These are phyloP conservation scores for Apodemia mormo DNA, from an alignment of 2,888 invertebrate species.

Conservation along the genomic window DNA sequence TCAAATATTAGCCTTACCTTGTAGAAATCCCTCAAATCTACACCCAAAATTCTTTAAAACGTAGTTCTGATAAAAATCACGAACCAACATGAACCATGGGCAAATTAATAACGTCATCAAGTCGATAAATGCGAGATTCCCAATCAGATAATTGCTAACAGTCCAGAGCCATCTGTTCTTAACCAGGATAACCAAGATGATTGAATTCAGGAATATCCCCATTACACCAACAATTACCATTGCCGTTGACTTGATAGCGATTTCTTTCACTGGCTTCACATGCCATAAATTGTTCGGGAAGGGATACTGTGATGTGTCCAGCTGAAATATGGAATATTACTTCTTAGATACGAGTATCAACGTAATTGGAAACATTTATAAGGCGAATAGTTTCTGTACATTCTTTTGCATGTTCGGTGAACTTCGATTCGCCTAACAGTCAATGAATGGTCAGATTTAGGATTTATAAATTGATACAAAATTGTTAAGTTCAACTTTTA, in stretches of 20 bases:
- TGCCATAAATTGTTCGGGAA: slow-evolving; percentile 87
- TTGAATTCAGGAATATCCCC: slow-evolving; percentile 85
- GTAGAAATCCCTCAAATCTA: slow-evolving; percentile 88
- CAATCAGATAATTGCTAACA: slow-evolving; percentile 87
- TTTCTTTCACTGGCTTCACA: slow-evolving; percentile 80
- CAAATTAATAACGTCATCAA: slow-evolving; percentile 84
- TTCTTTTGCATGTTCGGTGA: no score
- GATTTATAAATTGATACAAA: no score
- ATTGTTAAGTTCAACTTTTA: no score
- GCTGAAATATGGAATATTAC: slow-evolving; percentile 46
- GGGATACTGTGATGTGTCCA: slow-evolving; percentile 62
- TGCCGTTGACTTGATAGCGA: slow-evolving; percentile 81
- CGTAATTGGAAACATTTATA: no score
- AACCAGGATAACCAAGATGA: slow-evolving; percentile 84
- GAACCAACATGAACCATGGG: slow-evolving; percentile 88
- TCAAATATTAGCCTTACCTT: slow-evolving; percentile 70
- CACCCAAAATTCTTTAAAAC: slow-evolving; percentile 88
- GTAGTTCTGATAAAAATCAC: slow-evolving; percentile 90
- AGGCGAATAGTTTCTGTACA: no score
- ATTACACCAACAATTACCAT: slow-evolving; percentile 83
- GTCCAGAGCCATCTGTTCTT: slow-evolving; percentile 84
- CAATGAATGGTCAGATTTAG: background rate
- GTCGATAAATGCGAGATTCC: slow-evolving; percentile 88
- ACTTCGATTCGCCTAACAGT: background rate
- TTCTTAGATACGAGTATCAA: no score